Evolutionary conservation across 2,113 vertebrate species (phyloP).

Genomic region (Gambusia holbrooki): DNA sequence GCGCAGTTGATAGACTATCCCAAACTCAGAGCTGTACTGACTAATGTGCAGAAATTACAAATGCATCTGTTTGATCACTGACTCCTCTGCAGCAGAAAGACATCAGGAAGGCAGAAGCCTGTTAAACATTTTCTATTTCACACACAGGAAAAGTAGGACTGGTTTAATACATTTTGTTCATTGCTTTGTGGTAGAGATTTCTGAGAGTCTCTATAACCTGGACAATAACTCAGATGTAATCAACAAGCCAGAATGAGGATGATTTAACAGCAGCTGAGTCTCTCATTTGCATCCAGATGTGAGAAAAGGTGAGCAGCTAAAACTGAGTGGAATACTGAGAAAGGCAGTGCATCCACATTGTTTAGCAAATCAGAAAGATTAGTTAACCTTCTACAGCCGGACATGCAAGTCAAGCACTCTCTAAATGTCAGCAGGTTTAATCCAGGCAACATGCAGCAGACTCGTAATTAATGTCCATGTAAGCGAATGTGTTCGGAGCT

Average conservation of each 20-base stretch:
- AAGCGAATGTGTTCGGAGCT: background rate
- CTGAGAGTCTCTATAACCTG: constrained; percentile 12
- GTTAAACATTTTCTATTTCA: constrained; percentile 65
- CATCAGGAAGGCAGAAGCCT: constrained; percentile 4
- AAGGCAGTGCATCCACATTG: background rate
- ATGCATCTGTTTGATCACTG: constrained; percentile 17
- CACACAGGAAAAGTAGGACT: no score
- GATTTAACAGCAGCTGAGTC: constrained; percentile 33
- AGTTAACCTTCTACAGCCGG: no score
- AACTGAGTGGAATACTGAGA: no score
- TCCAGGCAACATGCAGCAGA: no score
- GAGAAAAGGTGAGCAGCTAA: background rate
- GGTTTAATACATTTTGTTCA: constrained; percentile 32
- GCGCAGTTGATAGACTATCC: constrained; percentile 34
- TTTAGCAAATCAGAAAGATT: no score
- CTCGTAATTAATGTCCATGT: background rate
- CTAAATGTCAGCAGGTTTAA: no score
- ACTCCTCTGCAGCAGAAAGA: constrained; percentile 4
- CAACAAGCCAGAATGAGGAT: constrained; percentile 36
- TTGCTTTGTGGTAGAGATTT: constrained; percentile 22
- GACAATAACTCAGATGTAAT: constrained; percentile 38
- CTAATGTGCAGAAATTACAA: constrained; percentile 30
- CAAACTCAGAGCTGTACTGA: constrained; percentile 29
- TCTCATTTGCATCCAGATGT: background rate
- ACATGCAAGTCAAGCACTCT: no score